Evolutionary conservation across 1,140 invertebrate genomes (phyloP).

Genomic region (Brachionus sp.): DNA sequence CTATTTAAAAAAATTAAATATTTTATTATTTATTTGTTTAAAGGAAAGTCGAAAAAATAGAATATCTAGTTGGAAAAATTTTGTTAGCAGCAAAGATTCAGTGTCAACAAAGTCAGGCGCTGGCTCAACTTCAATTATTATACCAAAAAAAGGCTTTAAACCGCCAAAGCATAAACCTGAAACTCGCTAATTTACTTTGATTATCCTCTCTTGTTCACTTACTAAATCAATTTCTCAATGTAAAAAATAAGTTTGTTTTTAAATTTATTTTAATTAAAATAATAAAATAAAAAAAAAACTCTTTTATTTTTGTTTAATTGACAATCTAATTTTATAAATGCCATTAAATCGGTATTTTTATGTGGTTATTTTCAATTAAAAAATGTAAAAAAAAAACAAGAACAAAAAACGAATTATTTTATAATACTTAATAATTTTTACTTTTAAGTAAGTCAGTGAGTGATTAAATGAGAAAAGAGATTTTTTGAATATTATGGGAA

Average conservation of each 20-base stretch:
- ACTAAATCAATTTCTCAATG: background rate
- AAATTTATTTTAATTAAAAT: background rate
- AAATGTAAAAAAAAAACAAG: background rate
- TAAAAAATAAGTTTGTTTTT: background rate
- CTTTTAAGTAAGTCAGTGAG: background rate
- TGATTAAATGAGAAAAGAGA: background rate
- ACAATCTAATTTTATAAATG: background rate
- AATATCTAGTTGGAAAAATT: conserved; percentile 39
- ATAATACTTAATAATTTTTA: too few species aligned
- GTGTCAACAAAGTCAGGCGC: background rate
- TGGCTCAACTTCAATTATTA: background rate
- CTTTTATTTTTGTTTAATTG: background rate
- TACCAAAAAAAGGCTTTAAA: conserved; percentile 8
- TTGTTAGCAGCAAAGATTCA: background rate
- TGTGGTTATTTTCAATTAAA: background rate
- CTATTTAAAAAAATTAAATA: too few species aligned
- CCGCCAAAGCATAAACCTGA: conserved; percentile 44
- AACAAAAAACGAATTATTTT: too few species aligned
- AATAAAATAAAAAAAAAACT: background rate
- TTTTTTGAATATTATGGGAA: conserved; percentile 26
- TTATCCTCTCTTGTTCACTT: background rate
- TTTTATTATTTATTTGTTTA: too few species aligned
- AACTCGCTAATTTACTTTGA: background rate
- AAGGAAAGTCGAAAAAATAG: conserved; percentile 24
- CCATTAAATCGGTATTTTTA: conserved; percentile 22